These are phyloP conservation scores for Eucidaris tribuloides DNA, from an alignment of 35 echinoderm and acorn worm species.

Conservation along the genomic window DNA sequence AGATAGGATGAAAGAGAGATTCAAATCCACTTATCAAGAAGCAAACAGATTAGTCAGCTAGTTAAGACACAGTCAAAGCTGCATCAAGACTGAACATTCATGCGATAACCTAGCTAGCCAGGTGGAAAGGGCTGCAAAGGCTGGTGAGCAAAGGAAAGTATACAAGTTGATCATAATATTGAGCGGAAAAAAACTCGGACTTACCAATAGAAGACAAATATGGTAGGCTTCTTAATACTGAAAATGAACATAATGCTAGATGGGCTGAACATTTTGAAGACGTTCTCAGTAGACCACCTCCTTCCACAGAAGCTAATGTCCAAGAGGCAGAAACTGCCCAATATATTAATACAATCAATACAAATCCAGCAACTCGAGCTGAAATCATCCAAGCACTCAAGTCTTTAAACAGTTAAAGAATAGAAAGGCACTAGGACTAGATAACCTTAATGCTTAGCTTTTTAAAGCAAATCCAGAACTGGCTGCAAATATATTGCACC, in stretches of 20 bases:
- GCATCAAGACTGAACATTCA: background rate
- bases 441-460: too few species aligned
- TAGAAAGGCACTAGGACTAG: too few species aligned
- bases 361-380: too few species aligned
- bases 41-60: background rate
- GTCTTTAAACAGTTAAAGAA: too few species aligned
- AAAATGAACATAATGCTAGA: background rate
- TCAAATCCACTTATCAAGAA: background rate
- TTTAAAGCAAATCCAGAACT: too few species aligned
- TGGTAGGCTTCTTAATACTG: background rate
- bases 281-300: background rate
- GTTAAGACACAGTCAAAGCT: background rate
- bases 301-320: too few species aligned
- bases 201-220: background rate
- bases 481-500: too few species aligned
- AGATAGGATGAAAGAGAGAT: slow-evolving; percentile 25
- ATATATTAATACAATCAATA: too few species aligned
- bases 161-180: slow-evolving; percentile 20
- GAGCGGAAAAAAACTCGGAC: background rate
- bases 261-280: background rate
- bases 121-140: background rate
- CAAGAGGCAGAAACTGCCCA: too few species aligned
- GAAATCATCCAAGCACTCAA: too few species aligned
- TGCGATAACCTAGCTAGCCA: background rate
- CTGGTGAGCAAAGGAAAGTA: slow-evolving; percentile 4